Base-by-base conservation (phyloP, 2,888 invertebrate species). In the Agonopterix subpropinquella region DNA sequence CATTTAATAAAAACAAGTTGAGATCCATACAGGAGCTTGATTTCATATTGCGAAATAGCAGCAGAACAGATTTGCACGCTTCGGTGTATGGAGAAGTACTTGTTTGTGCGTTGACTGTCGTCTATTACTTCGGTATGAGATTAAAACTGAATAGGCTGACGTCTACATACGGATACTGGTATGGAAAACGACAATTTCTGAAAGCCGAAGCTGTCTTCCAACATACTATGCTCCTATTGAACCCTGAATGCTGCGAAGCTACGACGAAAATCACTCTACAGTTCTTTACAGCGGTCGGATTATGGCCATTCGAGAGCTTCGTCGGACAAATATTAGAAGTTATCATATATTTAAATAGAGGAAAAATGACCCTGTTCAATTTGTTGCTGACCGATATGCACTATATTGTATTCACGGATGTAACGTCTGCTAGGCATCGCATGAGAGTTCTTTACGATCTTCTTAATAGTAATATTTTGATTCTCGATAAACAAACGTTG, bases 381-480 rank as follows among this genome's bases (percentile, higher is more conserved):
- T 43, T 74, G 0, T 66, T 82, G 67, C 66, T 81, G 1, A 74
- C 78, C 0, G 80, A 81, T 44, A 73, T 81, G 41, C 75, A 81
- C 52, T 70, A 55, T 46, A 64, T 70, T 2, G 52, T 80, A 2
- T 74, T 74, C 45, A 65, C 63, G 5, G 71, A 81, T 37, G 56
- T 78, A 0, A 67, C 70, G 8, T 75, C 80, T 4, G 80, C 84
- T 0, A 78, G 86, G 43, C 77, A 82, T 53, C 75, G 90, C 1
- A 73, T 90, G 51, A 71, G 85, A 54, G 80, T 90, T 0, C 63
- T 91, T 0, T 89, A 89, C 51, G 86, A 86, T 50, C 61, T 90
- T 3, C 64, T 91, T 7, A 77, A 84, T 36, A 71, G 77, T 47
- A 72, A 85, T 1, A 69, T 77, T 43, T 91, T 90, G 90, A 62